Evolutionary conservation across 2,888 invertebrate species (phyloP), one percentile per base, ranked within the genome.

Genomic region (Artemia sinica): DNA sequence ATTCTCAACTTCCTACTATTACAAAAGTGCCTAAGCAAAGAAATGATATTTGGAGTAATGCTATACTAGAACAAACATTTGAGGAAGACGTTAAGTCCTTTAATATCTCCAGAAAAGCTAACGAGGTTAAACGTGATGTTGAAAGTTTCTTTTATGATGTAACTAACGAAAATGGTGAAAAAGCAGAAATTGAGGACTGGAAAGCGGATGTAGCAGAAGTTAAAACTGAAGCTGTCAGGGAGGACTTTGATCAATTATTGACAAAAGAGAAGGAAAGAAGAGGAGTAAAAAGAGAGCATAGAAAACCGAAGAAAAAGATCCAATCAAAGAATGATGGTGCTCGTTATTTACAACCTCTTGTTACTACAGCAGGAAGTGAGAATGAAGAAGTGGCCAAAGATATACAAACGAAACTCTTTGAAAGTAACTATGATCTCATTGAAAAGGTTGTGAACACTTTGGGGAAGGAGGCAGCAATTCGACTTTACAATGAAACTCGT

Each of bases 401-500:
- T 75, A 86, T 89, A 73, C 84, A 86, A 3, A 82, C 82, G 67
- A 89, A 89, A 76, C 79, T 90, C 50, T 81, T 78, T 70, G 89
- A 90, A 77, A 84, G 85, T 73, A 88, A 89, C 73, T 84, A 84
- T 75, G 84, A 84, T 66, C 81, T 90, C 74, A 80, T 89, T 75
- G 80, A 81, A 72, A 84, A 84, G 74, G 84, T 88, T 73, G 84
- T 91, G 28, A 81, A 84, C 74, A 81, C 84, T 49, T 77, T 88
- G 73, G 91, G 91, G 50, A 84, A 84, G 72, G 83, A 84, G 72
- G 84, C 86, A 75, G 85, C 89, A 8, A 82, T 90, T 71, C 83
- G 86, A 73, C 79, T 91, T 68, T 89, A 86, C 75, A 83, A 85
- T 74, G 85, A 87, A 79, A 90, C 90, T n/a, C 86, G 87, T 76